Conservation (phyloP, 2,797 vertebrate genomes). For the Arctocebus calabarensis region DNA sequence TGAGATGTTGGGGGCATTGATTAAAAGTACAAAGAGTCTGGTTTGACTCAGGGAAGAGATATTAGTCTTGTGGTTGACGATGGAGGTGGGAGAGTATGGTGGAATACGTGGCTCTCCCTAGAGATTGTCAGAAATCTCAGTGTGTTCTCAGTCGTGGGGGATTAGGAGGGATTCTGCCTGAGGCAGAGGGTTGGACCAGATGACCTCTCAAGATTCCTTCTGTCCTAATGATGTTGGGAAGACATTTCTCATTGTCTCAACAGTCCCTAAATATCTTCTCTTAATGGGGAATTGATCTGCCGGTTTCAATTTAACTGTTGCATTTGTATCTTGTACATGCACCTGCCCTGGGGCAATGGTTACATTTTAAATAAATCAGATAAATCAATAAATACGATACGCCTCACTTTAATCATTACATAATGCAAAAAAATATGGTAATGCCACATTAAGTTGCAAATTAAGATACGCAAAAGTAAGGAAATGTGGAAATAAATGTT, state of each 20-base stretch:
- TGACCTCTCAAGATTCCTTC: conserved; percentile 74
- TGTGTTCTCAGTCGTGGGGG: conserved; percentile 32
- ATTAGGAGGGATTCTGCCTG: conserved; percentile 62
- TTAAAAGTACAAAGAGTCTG: background rate
- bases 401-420: conserved; percentile 84
- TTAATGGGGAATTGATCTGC: conserved; percentile 83
- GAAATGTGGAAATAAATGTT: conserved; percentile 81
- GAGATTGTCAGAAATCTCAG: conserved; percentile 32
- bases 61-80: background rate
- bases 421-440: conserved; percentile 85
- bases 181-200: conserved; percentile 69
- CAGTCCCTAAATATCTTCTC: conserved; percentile 79
- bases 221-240: conserved; percentile 54
- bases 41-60: background rate
- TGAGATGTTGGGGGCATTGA: background rate
- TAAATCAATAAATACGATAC: conserved; percentile 85
- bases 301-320: conserved; percentile 81
- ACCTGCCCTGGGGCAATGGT: conserved; percentile 82
- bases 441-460: conserved; percentile 85
- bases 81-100: background rate
- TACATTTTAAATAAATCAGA: conserved; percentile 86
- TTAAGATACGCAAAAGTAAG: conserved; percentile 79
- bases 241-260: conserved; percentile 77
- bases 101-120: background rate
- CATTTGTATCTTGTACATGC: conserved; percentile 81